Conservation (phyloP, 2,797 vertebrate species). For the Oceanodroma leucorhoa region DNA sequence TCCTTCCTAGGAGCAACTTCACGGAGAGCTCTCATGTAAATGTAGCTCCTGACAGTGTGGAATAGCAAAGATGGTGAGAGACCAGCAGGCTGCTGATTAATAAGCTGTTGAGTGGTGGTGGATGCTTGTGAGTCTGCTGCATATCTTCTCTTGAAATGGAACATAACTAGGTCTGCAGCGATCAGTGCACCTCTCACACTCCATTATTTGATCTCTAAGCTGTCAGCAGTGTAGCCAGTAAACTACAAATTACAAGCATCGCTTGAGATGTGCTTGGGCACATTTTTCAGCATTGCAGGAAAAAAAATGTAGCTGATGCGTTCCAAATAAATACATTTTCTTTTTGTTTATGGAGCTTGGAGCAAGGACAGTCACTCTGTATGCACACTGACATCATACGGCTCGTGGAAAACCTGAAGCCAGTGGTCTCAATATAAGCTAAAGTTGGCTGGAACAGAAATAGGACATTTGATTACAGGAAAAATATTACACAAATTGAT, state of each 20-base stretch:
- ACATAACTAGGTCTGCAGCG: neutral
- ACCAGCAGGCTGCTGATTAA: slow-evolving; percentile 46
- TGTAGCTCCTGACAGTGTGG: neutral
- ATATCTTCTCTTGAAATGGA: neutral
- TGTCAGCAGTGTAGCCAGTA: neutral
- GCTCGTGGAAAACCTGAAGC: neutral
- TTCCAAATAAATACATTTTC: slow-evolving; percentile 6
- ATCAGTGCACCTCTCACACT: neutral
- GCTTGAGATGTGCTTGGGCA: neutral
- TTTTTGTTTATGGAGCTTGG: neutral
- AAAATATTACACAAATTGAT: neutral
- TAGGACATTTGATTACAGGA: neutral
- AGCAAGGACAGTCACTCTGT: neutral
- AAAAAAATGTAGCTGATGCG: neutral
- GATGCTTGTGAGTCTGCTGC: neutral
- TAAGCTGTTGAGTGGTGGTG: slow-evolving; percentile 11
- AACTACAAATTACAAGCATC: neutral
- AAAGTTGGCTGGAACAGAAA: neutral
- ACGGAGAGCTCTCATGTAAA: neutral
- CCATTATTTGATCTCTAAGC: neutral
- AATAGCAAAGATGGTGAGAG: neutral
- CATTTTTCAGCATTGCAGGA: neutral
- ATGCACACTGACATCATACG: neutral
- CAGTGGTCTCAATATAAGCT: neutral
- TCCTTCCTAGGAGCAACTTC: neutral